Conservation (phyloP, 2,888 invertebrate genomes). For the Tetragonula carbonaria region DNA sequence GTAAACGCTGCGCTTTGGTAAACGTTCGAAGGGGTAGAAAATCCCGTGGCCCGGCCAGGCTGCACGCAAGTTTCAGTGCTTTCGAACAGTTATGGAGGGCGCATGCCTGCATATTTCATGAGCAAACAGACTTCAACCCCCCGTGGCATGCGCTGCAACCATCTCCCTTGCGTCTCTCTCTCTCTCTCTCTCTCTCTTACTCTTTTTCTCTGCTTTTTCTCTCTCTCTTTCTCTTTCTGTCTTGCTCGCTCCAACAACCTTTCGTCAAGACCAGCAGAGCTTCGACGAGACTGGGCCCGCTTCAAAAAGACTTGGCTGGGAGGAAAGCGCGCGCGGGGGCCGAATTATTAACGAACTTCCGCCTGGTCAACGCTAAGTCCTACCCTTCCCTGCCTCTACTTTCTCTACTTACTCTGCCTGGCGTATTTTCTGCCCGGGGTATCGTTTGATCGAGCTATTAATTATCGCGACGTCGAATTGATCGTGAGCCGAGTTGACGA, state of each 20-base stretch:
- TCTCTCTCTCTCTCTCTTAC: background rate
- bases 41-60: constrained; percentile 74
- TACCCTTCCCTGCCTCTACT: background rate
- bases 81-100: constrained; percentile 79
- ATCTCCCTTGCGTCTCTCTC: constrained; percentile 12
- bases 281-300: constrained; percentile 53
- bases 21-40: constrained; percentile 74
- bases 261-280: constrained; percentile 50
- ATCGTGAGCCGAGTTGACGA: background rate
- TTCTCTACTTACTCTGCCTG: too few relatives aligned
- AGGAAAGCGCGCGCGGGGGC: constrained; percentile 47
- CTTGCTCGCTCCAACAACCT: constrained; percentile 4
- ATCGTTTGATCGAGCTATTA: constrained; percentile 50
- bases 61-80: constrained; percentile 80
- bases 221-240: too few relatives aligned
- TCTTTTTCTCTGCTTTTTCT: background rate
- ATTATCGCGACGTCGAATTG: constrained; percentile 23
- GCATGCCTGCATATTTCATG: constrained; percentile 82
- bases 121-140: constrained; percentile 81
- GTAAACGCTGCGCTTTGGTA: constrained; percentile 66
- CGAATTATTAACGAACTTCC: constrained; percentile 62
- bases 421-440: background rate
- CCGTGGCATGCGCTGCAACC: constrained; percentile 68
- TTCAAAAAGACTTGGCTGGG: constrained; percentile 64
- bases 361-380: constrained; percentile 55